phyloP scores from a whole-genome alignment of 2,888 invertebrate genomes.

The Xanthorhoe designata region DNA sequence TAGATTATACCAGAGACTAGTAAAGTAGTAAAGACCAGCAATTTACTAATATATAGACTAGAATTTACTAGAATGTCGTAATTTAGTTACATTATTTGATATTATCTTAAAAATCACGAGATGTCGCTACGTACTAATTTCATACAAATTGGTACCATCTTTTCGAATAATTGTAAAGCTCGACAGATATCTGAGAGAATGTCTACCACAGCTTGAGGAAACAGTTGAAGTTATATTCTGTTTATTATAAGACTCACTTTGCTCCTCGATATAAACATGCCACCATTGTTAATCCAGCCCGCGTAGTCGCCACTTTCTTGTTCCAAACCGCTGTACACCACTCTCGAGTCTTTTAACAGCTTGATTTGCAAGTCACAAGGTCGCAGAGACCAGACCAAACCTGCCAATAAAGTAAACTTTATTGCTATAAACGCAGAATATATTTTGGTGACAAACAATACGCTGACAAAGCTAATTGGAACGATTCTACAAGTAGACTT shows the following conservation, averaged over 20 bases:
- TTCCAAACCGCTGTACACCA: constrained; percentile 89
- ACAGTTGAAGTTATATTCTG: too few species aligned
- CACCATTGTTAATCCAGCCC: constrained; percentile 96
- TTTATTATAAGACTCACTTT: constrained; percentile 53
- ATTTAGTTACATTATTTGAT: too few species aligned
- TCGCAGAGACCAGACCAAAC: constrained; percentile 93
- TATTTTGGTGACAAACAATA: not conserved
- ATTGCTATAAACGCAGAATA: not conserved
- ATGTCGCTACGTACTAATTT: too few species aligned
- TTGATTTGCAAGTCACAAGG: constrained; percentile 95
- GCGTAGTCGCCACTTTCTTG: constrained; percentile 92
- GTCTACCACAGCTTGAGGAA: too few species aligned
- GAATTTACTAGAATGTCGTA: too few species aligned
- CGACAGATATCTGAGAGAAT: too few species aligned
- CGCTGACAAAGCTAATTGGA: not conserved
- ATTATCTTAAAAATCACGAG: too few species aligned
- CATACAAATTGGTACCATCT: too few species aligned
- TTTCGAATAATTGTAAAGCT: too few species aligned
- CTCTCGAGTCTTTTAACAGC: constrained; percentile 89
- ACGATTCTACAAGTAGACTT: not conserved
- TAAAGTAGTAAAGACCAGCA: too few species aligned
- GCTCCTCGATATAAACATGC: constrained; percentile 92
- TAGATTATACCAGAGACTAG: too few species aligned
- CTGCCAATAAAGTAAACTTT: constrained; percentile 56
- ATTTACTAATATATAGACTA: too few species aligned